Conservation (phyloP, 2,888 invertebrate species). For the Metellina segmentata region DNA sequence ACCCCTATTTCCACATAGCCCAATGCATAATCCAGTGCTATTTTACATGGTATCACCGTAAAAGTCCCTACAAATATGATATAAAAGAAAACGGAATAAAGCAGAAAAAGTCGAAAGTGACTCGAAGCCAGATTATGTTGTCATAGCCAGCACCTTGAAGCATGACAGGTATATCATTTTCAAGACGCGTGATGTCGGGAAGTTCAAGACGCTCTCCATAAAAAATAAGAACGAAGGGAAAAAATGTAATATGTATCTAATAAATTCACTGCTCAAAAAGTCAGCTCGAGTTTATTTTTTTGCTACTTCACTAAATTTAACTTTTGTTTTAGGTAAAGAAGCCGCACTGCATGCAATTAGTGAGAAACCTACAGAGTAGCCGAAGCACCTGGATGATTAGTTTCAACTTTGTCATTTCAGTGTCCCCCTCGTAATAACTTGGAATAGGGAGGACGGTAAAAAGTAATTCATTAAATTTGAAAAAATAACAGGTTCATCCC, state of each 20-base stretch:
- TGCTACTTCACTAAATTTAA: constrained; percentile 14
- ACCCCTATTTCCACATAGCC: too few species aligned
- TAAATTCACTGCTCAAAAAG: constrained; percentile 42
- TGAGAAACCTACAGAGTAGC: constrained; percentile 52
- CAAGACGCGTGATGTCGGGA: background rate
- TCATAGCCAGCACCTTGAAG: constrained; percentile 38
- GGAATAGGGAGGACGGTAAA: constrained; percentile 23
- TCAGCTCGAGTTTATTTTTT: constrained; percentile 7
- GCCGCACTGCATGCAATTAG: constrained; percentile 55
- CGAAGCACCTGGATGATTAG: constrained; percentile 31
- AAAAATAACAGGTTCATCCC: constrained; percentile 50
- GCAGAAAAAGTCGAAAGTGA: constrained; percentile 20
- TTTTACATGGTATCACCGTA: background rate
- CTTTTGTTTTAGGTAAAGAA: constrained; percentile 40
- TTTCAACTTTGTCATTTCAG: constrained; percentile 63
- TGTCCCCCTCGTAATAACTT: constrained; percentile 28
- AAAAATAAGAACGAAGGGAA: constrained; percentile 22
- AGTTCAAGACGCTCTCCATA: constrained; percentile 13
- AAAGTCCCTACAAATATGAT: background rate
- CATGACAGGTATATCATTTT: constrained; percentile 60
- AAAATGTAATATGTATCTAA: constrained; percentile 29
- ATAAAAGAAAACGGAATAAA: constrained; percentile 29
- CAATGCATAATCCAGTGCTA: too few species aligned
- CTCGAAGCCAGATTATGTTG: constrained; percentile 59
- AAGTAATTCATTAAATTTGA: constrained; percentile 70